A percentile compares a stretch with the other conserved stretches of the same genome.
phyloP scores from a whole-genome alignment of 2,113 vertebrate species.

The Oncorhynchus keta region DNA sequence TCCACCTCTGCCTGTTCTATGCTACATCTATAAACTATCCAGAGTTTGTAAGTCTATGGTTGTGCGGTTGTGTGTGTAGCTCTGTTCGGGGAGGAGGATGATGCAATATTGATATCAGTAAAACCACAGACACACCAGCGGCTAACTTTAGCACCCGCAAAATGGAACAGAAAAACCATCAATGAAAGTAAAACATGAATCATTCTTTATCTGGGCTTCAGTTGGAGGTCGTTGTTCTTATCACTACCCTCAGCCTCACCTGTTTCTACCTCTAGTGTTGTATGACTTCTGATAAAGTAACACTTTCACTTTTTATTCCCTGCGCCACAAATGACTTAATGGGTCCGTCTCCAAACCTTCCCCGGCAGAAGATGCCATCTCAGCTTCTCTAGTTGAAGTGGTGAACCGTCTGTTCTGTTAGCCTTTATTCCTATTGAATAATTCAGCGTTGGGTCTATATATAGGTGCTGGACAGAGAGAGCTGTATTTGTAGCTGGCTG shows the following conservation, averaged over 20 bases:
- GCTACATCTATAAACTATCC: no score
- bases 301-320: slow-evolving; percentile 49
- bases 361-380: slow-evolving; percentile 26
- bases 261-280: slow-evolving; percentile 22
- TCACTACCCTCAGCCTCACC: slow-evolving; percentile 42
- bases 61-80: not conserved
- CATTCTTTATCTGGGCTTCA: slow-evolving; percentile 33
- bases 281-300: slow-evolving; percentile 48
- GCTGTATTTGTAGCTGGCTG: slow-evolving; percentile 61
- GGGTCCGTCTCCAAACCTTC: slow-evolving; percentile 50
- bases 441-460: slow-evolving; percentile 57
- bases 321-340: slow-evolving; percentile 32
- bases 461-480: slow-evolving; percentile 42
- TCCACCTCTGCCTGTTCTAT: no score
- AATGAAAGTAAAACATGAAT: slow-evolving; percentile 46
- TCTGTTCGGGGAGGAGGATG: no score
- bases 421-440: slow-evolving; percentile 50
- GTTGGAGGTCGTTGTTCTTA: slow-evolving; percentile 28
- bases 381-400: slow-evolving; percentile 21
- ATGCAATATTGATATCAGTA: not conserved
- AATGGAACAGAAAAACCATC: slow-evolving; percentile 22
- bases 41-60: not conserved
- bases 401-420: slow-evolving; percentile 38
- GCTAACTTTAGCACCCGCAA: slow-evolving; percentile 15
- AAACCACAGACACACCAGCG: slow-evolving; percentile 12